Base-by-base conservation (phyloP, 64 coral and sea anemone genomes). In the Pachyseris speciosa region DNA sequence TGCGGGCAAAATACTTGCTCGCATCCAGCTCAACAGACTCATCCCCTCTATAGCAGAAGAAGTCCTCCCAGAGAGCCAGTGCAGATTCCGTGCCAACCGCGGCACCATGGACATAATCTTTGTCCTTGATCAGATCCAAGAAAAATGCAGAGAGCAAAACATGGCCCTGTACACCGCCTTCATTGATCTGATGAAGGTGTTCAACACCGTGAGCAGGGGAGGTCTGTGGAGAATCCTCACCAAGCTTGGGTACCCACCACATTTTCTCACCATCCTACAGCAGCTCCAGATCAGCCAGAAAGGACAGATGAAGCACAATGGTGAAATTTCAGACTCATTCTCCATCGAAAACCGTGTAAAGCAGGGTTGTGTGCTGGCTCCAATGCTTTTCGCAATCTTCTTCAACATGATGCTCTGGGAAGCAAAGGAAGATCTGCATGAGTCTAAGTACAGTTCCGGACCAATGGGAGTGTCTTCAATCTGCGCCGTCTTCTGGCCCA, bases 351-450 rank as follows among this genome's bases (percentile, higher is more conserved):
- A 90, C 24, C 22, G 87, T 15, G 42, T 75, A 5, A 80, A 90
- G 37, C 72, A 89, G 59, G 87, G 87, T 25, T 89, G 72, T 40
- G 50, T 89, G 37, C 33, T 77, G 17, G 69, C 87, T 1, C 52
- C 72, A 6, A 31, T 40, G 1, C 85, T 76, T 13, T 78, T 89
- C 16, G 65, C 31, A 31, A 63, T 89, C 40, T 32, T 89, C 24
- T 89, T 89, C 39, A 40, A 30, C 10, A 58, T 8, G 9, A 64
- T 89, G 51, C 52, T 78, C 29, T 24, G 47, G 9, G 52, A 80
- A 22, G 72, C 74, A 5, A 66, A 20, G 28, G 39, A 68, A 66
- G 37, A 80, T 37, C 63, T 68, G 30, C 19, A 79, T 24, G 12
- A 3, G 17, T 47, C 16, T 34, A 55, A 16, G 30, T 84, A 3